Percentiles rank a stretch among this genome's conserved stretches.
Conservation (phyloP, 2,797 vertebrate genomes). For the Sebastes variabilis region DNA sequence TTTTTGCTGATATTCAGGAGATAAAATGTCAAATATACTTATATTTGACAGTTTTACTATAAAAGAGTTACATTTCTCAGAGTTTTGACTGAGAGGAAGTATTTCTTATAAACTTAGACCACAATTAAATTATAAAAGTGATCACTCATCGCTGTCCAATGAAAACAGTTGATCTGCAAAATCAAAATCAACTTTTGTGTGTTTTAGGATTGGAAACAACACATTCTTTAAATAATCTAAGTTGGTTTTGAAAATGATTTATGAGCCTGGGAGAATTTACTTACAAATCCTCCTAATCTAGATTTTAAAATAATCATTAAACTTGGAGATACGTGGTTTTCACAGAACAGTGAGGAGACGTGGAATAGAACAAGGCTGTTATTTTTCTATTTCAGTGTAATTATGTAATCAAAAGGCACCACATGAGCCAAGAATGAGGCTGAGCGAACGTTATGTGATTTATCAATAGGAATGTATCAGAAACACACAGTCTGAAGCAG, state of each 20-base stretch:
- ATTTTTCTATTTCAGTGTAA: not conserved
- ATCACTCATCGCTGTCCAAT: not conserved
- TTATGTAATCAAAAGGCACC: not conserved
- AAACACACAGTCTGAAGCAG: not conserved
- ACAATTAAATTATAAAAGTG: not conserved
- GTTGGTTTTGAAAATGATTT: not conserved
- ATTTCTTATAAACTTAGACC: not conserved
- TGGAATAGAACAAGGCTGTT: not conserved
- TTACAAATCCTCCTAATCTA: not conserved
- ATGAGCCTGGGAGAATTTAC: not conserved
- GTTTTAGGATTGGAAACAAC: not conserved
- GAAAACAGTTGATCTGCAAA: not conserved
- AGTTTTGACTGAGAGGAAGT: not conserved
- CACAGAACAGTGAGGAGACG: not conserved
- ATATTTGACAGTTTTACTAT: not conserved
- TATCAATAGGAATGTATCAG: not conserved
- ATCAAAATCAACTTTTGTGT: not conserved
- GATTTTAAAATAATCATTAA: not conserved
- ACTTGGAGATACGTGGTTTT: not conserved
- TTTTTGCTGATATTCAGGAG: not conserved
- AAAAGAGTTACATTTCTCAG: not conserved
- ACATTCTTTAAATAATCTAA: not conserved
- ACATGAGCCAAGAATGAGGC: not conserved
- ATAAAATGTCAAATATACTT: not conserved
- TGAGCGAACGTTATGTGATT: not conserved